These are phyloP conservation scores for Engraulis encrasicolus DNA, from an alignment of 2,113 vertebrate genomes.

Conservation along the genomic window DNA sequence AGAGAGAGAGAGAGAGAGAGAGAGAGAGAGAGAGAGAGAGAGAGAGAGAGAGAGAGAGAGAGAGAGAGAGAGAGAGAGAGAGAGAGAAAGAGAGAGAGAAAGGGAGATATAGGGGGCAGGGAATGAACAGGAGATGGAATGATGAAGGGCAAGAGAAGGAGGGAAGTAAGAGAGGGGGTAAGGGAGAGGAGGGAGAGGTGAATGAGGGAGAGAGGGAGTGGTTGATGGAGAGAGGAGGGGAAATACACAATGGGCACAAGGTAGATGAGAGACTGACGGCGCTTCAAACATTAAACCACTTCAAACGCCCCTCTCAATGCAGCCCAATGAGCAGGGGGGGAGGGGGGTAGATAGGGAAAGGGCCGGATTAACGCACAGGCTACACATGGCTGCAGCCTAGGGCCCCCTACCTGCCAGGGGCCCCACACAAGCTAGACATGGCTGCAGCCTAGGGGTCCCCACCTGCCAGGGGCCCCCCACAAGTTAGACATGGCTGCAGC, in stretches of 20 bases:
- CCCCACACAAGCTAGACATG: too few relatives aligned
- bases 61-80: constrained; percentile 7
- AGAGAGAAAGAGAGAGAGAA: background rate
- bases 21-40: too few relatives aligned
- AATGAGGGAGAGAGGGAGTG: background rate
- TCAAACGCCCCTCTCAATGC: constrained; percentile 54
- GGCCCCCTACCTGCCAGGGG: too few relatives aligned
- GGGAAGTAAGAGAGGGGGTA: background rate
- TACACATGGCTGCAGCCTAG: too few relatives aligned
- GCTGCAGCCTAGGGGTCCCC: too few relatives aligned
- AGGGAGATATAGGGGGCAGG: background rate
- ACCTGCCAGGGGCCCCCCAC: too few relatives aligned
- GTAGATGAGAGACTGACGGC: constrained; percentile 49
- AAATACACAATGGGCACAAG: constrained; percentile 51
- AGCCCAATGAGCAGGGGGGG: constrained; percentile 37
- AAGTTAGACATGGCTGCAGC: too few relatives aligned
- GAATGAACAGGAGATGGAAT: background rate
- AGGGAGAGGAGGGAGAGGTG: background rate
- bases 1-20: background rate
- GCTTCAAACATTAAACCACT: constrained; percentile 62
- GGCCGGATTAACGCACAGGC: too few relatives aligned
- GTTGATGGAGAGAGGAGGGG: background rate
- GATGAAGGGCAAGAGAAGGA: background rate
- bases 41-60: constrained; percentile 44
- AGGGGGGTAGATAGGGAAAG: constrained; percentile 39